Evolutionary conservation across 2,797 vertebrate species (phyloP).

Genomic region (Vespertilio murinus): DNA sequence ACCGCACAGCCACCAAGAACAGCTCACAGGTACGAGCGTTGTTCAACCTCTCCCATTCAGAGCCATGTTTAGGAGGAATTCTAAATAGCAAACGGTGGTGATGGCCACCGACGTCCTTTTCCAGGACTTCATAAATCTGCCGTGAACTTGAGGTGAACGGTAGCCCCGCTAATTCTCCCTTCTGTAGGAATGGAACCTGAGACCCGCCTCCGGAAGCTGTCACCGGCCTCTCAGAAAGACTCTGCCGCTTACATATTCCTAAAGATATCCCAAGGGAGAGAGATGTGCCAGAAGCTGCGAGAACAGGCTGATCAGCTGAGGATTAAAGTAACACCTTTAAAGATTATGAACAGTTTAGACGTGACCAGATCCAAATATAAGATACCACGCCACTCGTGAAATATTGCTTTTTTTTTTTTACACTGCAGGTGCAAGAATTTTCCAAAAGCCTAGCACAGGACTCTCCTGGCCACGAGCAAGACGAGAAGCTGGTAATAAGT

Average conservation of each 20-base stretch:
- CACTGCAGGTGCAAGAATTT: slow-evolving; percentile 90
- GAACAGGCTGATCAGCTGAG: slow-evolving; percentile 89
- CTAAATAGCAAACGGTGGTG: neutral
- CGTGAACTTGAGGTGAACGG: neutral
- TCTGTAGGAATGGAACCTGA: slow-evolving; percentile 61
- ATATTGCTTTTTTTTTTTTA: neutral
- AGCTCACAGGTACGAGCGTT: slow-evolving; percentile 75
- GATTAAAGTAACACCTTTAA: slow-evolving; percentile 85
- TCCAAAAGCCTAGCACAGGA: slow-evolving; percentile 83
- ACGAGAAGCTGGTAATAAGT: slow-evolving; percentile 88
- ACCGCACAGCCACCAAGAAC: slow-evolving; percentile 5
- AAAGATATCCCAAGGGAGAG: slow-evolving; percentile 86
- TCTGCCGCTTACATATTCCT: slow-evolving; percentile 66
- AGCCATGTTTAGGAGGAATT: neutral
- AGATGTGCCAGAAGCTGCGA: slow-evolving; percentile 88
- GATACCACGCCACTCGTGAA: neutral
- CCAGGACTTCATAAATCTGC: neutral
- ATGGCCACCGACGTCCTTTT: neutral
- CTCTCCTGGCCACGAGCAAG: slow-evolving; percentile 79
- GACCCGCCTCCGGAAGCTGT: slow-evolving; percentile 19
- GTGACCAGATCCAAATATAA: neutral
- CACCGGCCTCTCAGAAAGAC: slow-evolving; percentile 43
- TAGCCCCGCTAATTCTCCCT: neutral
- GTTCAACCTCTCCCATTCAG: slow-evolving; percentile 27
- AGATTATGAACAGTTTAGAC: neutral